Evolutionary conservation across 2,113 vertebrate species (phyloP), one percentile per base, ranked within the genome.

Genomic region (Sturnira hondurensis): DNA sequence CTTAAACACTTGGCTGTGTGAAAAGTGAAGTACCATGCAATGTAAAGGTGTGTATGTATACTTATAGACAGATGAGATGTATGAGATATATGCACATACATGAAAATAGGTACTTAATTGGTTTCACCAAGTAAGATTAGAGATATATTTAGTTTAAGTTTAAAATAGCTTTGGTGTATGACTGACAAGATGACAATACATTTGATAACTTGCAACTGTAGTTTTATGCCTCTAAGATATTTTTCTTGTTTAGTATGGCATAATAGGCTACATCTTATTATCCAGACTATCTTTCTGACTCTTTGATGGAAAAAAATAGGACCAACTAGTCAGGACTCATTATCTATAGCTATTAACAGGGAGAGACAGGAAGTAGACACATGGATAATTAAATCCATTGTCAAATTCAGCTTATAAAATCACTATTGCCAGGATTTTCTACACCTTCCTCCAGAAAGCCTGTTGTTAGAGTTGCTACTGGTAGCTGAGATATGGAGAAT

Each of bases 161-260:
- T 73, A 81, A 94, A 76, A 71, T 70, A 84, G 63, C 74, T 96
- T 81, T 56, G 36, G 16, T n/a, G 16, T 71, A n/a, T 88, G 61
- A 45, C 14, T 63, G 70, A 82, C 24, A 92, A 94, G 61, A 28
- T 47, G 45, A 43, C 3, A 9, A 54, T 84, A 38, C 17, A 43
- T 94, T 92, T 92, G 70, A 11, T 84, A 73, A 85, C 15, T 92
- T 47, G 7, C 2, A 5, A 54, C 12, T 89, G 19, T 89, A 71
- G 33, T 89, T 88, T 86, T 73, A 73, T 85, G 73, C 28, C 22
- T 1, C 61, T 67, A 82, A 67, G 50, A 20, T 83, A 45, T 36
- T 91, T 96, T n/a, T 67, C 41, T 87, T 87, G 82, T 56, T 93
- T 71, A 87, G 17, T 83, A 50, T 91, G 84, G 68, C 31, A n/a